phyloP scores from a whole-genome alignment of 1,140 invertebrate species.

The Neodiprion virginianus region DNA sequence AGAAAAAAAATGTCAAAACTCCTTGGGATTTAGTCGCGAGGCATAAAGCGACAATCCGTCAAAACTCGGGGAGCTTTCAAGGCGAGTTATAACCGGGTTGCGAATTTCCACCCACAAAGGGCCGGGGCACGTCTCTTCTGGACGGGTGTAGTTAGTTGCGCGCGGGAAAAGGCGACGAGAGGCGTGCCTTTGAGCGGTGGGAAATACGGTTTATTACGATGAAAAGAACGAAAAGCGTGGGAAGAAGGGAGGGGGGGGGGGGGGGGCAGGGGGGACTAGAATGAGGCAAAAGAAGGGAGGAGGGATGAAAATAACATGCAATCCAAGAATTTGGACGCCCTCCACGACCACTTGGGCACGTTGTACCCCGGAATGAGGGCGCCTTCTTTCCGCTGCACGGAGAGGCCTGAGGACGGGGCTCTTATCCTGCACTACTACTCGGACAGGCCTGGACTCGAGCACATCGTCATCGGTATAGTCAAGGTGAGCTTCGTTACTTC shows the following conservation, averaged over 20 bases:
- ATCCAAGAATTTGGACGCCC: slow-evolving; percentile 85
- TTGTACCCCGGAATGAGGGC: slow-evolving; percentile 93
- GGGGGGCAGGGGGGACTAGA: too few relatives aligned
- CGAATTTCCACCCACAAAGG: not conserved
- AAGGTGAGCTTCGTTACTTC: slow-evolving; percentile 69
- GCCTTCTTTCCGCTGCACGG: slow-evolving; percentile 90
- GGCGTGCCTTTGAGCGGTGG: not conserved
- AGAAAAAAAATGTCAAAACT: too few relatives aligned
- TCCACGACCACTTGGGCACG: slow-evolving; percentile 93
- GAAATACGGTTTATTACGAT: too few relatives aligned
- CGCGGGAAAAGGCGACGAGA: not conserved
- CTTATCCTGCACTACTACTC: slow-evolving; percentile 92
- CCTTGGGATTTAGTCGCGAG: too few relatives aligned
- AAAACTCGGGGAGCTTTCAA: not conserved
- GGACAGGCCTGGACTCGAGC: slow-evolving; percentile 88
- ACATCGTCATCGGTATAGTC: slow-evolving; percentile 93
- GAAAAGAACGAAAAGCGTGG: too few relatives aligned
- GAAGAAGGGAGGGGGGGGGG: not conserved
- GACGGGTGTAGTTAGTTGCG: not conserved
- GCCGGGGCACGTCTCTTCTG: not conserved
- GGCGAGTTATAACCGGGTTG: not conserved
- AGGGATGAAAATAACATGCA: slow-evolving; percentile 11
- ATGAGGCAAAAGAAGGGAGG: not conserved
- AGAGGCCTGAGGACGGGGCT: slow-evolving; percentile 82
- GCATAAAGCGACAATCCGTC: too few relatives aligned